These are phyloP conservation scores for Aspidapion aeneum DNA, from an alignment of 2,888 invertebrate species.

Conservation along the genomic window DNA sequence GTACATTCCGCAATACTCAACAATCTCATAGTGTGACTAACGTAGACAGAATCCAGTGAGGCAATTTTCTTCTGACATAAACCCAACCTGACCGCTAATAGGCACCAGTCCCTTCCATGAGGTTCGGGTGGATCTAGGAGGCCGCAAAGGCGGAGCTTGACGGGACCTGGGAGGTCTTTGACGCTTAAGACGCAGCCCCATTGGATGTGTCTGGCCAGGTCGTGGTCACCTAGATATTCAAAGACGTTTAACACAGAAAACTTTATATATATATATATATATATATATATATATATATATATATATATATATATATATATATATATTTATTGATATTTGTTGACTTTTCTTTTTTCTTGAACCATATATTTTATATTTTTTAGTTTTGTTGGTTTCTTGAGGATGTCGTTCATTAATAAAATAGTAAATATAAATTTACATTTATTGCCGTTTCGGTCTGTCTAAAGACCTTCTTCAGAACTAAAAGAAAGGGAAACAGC, in stretches of 20 bases:
- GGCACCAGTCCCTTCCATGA: conserved; percentile 73
- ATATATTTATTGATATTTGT: too few species aligned
- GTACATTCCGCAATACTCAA: conserved; percentile 45
- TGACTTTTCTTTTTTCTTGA: too few species aligned
- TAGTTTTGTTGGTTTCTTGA: too few species aligned
- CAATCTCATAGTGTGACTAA: conserved; percentile 46
- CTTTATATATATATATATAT: too few species aligned
- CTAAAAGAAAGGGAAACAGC: too few species aligned
- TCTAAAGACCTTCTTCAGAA: too few species aligned
- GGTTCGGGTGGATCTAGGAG: conserved; percentile 70
- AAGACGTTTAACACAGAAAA: too few species aligned
- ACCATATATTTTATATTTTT: too few species aligned
- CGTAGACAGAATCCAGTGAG: conserved; percentile 45
- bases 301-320: too few species aligned
- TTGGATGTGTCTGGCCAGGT: conserved; percentile 41
- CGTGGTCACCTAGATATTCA: conserved; percentile 42
- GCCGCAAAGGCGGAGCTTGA: conserved; percentile 60
- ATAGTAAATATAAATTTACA: too few species aligned
- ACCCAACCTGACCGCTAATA: conserved; percentile 67
- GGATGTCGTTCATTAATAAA: too few species aligned
- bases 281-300: conserved; percentile 4
- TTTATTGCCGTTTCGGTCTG: too few species aligned
- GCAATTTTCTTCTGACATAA: conserved; percentile 46
- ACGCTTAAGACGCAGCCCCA: conserved; percentile 59
- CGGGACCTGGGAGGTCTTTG: conserved; percentile 56